Base-by-base conservation (phyloP, 2,888 invertebrate genomes). In the Hypena proboscidalis region DNA sequence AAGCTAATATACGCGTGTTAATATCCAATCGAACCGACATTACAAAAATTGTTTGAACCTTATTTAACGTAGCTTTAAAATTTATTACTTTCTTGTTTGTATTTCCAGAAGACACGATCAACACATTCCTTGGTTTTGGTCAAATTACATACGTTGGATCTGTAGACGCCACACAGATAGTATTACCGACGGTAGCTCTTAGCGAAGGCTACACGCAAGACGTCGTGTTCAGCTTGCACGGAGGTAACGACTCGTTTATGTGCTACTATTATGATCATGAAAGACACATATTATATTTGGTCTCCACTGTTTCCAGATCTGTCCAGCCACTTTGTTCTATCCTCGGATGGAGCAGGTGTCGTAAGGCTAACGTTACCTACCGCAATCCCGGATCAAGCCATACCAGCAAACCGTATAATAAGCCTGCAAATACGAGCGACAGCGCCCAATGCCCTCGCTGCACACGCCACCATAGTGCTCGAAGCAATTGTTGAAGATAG, bases 151-250 rank as follows among this genome's bases (percentile, higher is more conserved):
- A 68, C 44, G 9, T 58, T 2, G 73, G 73, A 2, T 35, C 62
- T 1, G 49, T 26, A 1, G 3, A 58, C 27, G 50, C 55, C 11
- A 44, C 51, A 15, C 11, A 21, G 1, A 20, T 63, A 4, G 38
- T 36, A 8, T 43, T 76, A 26, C 50, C 51, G 11, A 43, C 64
- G 0, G 73, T 78, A 13, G 54, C 48, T 6, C 58, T 78, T 3
- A 58, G 26, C 4, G 61, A 67, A 39, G 77, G 73, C 30, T 70
- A 61, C 41, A 47, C 51, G 6, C 6, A 50, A 3, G 45, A 50
- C 13, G 72, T 77, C 1, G 8, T 29, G 6, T 72, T 74, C 30
- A 27, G 31, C 2, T 35, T 77, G 37, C 49, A 49, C 7, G 72
- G 73, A 60, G 72, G 74, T 74, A 46, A 11, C 4, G 1, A 4